Base-by-base conservation (phyloP, 2,113 vertebrate genomes). In the Menidia beryllina region DNA sequence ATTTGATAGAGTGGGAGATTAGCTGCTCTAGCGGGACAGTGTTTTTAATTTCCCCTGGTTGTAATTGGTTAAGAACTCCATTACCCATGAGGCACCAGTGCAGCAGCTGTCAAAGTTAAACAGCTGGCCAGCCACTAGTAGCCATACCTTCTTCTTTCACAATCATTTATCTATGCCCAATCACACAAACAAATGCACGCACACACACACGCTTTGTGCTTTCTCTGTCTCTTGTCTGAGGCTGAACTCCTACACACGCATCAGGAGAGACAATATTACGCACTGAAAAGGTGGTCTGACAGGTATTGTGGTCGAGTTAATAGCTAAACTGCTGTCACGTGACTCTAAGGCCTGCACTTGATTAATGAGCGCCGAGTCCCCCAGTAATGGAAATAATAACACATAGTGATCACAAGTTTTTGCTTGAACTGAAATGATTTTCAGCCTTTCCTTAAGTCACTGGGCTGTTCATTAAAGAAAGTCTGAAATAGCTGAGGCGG, bases 21-120 rank as follows among this genome's bases (percentile, higher is more conserved):
- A 86, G 83, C 79, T 77, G 57, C 57, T 88, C 88, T 81, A 61
- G 61, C 77, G 81, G 88, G 86, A 83, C 77, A 75, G 69, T 84
- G 69, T 84, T 89, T 88, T 90, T 91, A 90, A 92, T 92, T 92
- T 92, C 89, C 88, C 89, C 53, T 65, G 89, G 77, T 81, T 88
- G 84, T 86, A 87, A 89, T 90, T 91, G 89, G 84, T 89, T 91
- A 90, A 83, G 83, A 90, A 91, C 89, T 90, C 77, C 84, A 86
- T 92, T 92, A 91, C 88, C 89, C 88, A 89, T 19, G 87, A 88
- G 88, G 81, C 89, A 86, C 43, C 69, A 54, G 62, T 87, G 81
- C 63, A 72, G 77, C 85, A 86, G 81, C 88, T 87, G 86, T 89
- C 85, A 88, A 78, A 67, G 73, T 77, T 47, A 90, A 92, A 83